Conservation (phyloP, 2,113 vertebrate species). For the Clarias magur region DNA sequence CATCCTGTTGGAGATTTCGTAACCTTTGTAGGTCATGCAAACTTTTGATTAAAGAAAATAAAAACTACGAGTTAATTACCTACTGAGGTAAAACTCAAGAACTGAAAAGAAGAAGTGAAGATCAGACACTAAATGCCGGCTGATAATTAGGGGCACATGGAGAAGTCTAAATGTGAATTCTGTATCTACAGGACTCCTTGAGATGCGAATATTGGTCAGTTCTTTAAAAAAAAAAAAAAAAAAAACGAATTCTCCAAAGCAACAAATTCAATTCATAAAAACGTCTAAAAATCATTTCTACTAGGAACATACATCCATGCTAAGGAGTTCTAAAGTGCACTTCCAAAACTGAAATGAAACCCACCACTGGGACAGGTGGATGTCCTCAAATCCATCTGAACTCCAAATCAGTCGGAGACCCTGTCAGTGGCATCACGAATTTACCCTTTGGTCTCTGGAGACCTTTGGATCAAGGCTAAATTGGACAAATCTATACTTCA, state of each 20-base stretch:
- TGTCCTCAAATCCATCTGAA: neutral
- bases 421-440: neutral
- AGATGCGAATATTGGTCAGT: neutral
- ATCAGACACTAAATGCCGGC: neutral
- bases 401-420: neutral
- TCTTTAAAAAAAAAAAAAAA: neutral
- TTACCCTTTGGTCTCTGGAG: neutral
- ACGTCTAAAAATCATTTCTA: neutral
- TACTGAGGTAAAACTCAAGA: neutral
- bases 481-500: neutral
- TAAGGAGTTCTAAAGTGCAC: slow-evolving; percentile 40
- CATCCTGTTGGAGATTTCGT: no score
- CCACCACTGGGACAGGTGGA: neutral
- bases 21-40: neutral
- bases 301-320: neutral
- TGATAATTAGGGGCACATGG: neutral
- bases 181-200: neutral
- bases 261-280: slow-evolving; percentile 6
- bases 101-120: neutral
- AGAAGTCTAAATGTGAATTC: neutral
- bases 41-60: neutral
- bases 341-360: slow-evolving; percentile 18
- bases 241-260: neutral
- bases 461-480: neutral
- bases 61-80: neutral